Evolutionary conservation across 2,888 invertebrate species (phyloP).

Genomic region (Melanargia galathea): DNA sequence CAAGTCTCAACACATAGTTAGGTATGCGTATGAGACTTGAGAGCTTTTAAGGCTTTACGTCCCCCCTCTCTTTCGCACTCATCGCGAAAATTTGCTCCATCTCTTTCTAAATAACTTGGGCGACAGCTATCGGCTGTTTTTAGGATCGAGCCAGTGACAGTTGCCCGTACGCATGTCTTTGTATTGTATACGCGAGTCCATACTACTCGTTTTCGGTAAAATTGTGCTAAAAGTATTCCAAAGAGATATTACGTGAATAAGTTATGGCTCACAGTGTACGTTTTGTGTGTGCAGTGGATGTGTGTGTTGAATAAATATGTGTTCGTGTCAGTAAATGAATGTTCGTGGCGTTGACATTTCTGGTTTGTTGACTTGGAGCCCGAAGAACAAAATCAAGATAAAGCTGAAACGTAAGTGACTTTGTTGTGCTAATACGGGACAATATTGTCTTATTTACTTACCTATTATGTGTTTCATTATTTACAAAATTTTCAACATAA

Average conservation of each 20-base stretch:
- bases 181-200: slow-evolving; percentile 54
- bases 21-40: slow-evolving; percentile 37
- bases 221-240: slow-evolving; percentile 38
- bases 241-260: slow-evolving; percentile 32
- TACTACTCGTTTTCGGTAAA: slow-evolving; percentile 39
- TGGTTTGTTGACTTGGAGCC: slow-evolving; percentile 77
- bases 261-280: slow-evolving; percentile 26
- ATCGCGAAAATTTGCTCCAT: slow-evolving; percentile 31
- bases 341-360: slow-evolving; percentile 72
- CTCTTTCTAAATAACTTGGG: slow-evolving; percentile 48
- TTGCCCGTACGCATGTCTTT: slow-evolving; percentile 72
- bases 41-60: slow-evolving; percentile 49
- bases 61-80: slow-evolving; percentile 37
- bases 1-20: slow-evolving; percentile 34
- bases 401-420: slow-evolving; percentile 76
- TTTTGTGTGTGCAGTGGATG: slow-evolving; percentile 39
- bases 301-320: slow-evolving; percentile 55
- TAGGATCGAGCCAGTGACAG: slow-evolving; percentile 69
- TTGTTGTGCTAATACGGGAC: slow-evolving; percentile 31
- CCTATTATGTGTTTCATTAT: slow-evolving; percentile 1
- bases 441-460: slow-evolving; percentile 16
- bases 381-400: slow-evolving; percentile 78
- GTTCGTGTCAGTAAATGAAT: slow-evolving; percentile 77
- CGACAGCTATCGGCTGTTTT: slow-evolving; percentile 66
- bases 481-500: not conserved